Conservation (phyloP, 1,140 invertebrate genomes). For the Stegodyphus dumicola region DNA sequence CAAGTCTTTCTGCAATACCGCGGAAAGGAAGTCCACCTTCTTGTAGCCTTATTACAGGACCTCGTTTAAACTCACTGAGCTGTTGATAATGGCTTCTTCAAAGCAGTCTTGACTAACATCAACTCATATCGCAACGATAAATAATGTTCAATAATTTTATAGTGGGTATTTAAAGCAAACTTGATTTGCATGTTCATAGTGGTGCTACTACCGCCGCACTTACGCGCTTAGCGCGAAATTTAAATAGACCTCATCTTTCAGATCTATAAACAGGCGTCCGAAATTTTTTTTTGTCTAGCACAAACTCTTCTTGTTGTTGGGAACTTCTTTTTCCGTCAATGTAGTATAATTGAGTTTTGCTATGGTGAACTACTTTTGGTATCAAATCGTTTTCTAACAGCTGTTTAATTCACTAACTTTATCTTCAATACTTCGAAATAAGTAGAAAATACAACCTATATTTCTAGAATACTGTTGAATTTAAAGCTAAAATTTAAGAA, state of each 20-base stretch:
- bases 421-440: too few species aligned
- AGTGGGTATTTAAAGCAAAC: not conserved
- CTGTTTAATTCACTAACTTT: too few species aligned
- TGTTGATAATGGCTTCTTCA: slow-evolving; percentile 7
- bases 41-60: slow-evolving; percentile 4
- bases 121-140: not conserved
- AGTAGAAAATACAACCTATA: too few species aligned
- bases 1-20: slow-evolving; percentile 21
- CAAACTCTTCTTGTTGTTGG: not conserved
- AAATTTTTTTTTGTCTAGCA: not conserved
- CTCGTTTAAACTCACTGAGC: slow-evolving; percentile 12
- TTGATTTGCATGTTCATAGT: not conserved
- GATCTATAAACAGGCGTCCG: not conserved
- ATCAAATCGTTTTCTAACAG: too few species aligned
- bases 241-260: too few species aligned
- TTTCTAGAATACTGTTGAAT: too few species aligned
- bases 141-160: not conserved
- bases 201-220: too few species aligned
- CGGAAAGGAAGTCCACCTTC: slow-evolving; percentile 1
- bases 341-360: too few species aligned
- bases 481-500: too few species aligned
- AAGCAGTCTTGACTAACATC: slow-evolving; percentile 5
- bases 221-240: too few species aligned
- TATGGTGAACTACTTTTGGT: too few species aligned
- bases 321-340: not conserved